Conservation (phyloP, 2,797 vertebrate species). For the Uromys caudimaculatus region DNA sequence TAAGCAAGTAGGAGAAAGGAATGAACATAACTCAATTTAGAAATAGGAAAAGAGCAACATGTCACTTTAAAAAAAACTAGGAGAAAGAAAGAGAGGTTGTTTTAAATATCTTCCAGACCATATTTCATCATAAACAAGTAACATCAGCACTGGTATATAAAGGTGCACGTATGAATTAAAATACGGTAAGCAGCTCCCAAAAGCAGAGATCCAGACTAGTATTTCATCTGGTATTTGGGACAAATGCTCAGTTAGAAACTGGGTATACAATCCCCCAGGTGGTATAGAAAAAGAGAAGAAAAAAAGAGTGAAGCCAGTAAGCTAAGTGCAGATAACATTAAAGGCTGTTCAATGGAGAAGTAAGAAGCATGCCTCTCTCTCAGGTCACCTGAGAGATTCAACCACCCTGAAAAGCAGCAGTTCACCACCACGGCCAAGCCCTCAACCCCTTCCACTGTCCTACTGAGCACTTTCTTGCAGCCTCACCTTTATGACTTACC, state of each 20-base stretch:
- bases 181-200: neutral
- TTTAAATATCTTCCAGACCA: neutral
- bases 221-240: neutral
- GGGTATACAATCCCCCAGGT: neutral
- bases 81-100: neutral
- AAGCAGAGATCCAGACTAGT: accelerated
- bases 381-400: neutral
- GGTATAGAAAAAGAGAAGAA: neutral
- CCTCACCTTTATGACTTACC: neutral
- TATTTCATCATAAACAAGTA: neutral
- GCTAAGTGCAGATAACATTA: neutral
- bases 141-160: neutral
- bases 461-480: neutral
- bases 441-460: neutral
- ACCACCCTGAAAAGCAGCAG: neutral
- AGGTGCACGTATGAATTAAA: neutral
- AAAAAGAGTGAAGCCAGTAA: neutral
- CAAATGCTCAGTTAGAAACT: neutral
- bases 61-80: neutral
- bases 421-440: accelerated
- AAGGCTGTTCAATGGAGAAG: neutral
- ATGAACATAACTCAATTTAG: neutral
- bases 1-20: neutral
- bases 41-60: neutral
- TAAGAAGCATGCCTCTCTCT: neutral